These are phyloP conservation scores for Thecophora atra DNA, from an alignment of 2,888 invertebrate species.

Conservation along the genomic window DNA sequence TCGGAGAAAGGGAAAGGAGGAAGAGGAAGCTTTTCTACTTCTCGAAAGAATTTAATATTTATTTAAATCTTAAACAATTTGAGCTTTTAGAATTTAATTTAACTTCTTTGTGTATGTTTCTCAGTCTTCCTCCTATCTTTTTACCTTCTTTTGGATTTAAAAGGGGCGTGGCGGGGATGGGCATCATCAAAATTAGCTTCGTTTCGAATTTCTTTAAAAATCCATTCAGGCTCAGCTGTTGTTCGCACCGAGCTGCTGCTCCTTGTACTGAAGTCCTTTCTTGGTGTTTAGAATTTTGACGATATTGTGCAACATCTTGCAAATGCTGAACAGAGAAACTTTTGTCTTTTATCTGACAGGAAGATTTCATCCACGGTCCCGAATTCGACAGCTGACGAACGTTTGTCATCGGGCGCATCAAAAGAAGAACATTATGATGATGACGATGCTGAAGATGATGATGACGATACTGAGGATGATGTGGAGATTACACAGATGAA, in stretches of 20 bases:
- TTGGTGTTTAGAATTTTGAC: slow-evolving; percentile 39
- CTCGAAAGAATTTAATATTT: background rate
- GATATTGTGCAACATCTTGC: slow-evolving; percentile 28
- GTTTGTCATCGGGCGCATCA: slow-evolving; percentile 59
- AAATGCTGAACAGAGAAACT: slow-evolving; percentile 30
- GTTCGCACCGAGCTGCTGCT: slow-evolving; percentile 37
- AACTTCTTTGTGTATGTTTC: slow-evolving; percentile 26
- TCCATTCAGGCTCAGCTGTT: slow-evolving; percentile 60
- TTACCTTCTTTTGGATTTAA: background rate
- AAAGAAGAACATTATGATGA: slow-evolving; percentile 43
- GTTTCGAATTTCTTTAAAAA: slow-evolving; percentile 34
- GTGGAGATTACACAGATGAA: too few relatives aligned
- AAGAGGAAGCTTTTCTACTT: background rate
- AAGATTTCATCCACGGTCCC: slow-evolving; percentile 48
- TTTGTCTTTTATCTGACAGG: slow-evolving; percentile 23
- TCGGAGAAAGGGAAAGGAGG: background rate
- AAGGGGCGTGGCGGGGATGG: background rate
- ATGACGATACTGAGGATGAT: background rate
- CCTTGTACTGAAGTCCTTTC: slow-evolving; percentile 47
- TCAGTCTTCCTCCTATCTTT: slow-evolving; percentile 12
- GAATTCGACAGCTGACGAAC: slow-evolving; percentile 59
- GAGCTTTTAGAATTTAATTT: slow-evolving; percentile 30
- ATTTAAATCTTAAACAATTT: slow-evolving; percentile 4
- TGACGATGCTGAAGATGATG: background rate
- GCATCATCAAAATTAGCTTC: slow-evolving; percentile 34